phyloP scores from a whole-genome alignment of 1,140 invertebrate species.

The Conus ventricosus region DNA sequence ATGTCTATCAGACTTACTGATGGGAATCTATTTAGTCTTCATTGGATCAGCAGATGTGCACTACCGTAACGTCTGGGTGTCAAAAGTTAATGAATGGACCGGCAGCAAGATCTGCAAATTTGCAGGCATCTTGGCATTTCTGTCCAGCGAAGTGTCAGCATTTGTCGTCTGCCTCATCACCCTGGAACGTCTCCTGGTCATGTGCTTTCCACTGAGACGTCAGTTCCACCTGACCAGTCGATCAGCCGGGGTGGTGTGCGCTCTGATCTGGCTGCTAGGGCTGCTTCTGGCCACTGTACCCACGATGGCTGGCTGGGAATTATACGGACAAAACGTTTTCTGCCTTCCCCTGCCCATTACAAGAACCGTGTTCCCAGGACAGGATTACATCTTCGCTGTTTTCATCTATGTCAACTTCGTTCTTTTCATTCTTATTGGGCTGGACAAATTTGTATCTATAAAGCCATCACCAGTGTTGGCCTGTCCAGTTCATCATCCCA shows the following conservation, averaged over 20 bases:
- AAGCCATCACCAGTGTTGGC: conserved; percentile 23
- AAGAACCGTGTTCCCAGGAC: conserved; percentile 32
- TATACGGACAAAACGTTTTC: conserved; percentile 52
- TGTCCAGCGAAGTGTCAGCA: conserved; percentile 61
- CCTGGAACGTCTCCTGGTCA: conserved; percentile 55
- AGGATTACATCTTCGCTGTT: conserved; percentile 46
- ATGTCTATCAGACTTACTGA: conserved; percentile 60
- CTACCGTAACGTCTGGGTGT: conserved; percentile 57
- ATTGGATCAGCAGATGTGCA: conserved; percentile 59
- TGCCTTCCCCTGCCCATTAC: conserved; percentile 53
- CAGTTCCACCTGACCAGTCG: conserved; percentile 34
- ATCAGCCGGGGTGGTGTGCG: conserved; percentile 14
- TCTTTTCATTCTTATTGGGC: conserved; percentile 45
- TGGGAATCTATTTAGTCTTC: conserved; percentile 65
- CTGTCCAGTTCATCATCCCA: background rate
- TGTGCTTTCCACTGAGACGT: conserved; percentile 60
- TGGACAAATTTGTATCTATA: conserved; percentile 50
- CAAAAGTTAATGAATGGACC: conserved; percentile 54
- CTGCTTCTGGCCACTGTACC: conserved; percentile 35
- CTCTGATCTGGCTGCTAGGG: conserved; percentile 30
- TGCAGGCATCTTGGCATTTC: conserved; percentile 58
- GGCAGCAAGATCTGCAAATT: conserved; percentile 51
- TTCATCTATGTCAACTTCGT: conserved; percentile 52
- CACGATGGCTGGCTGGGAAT: conserved; percentile 8
- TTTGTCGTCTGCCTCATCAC: conserved; percentile 62